These are phyloP conservation scores for Phenganax stokvisi DNA, from an alignment of 92 coral and sea anemone genomes.

Conservation along the genomic window DNA sequence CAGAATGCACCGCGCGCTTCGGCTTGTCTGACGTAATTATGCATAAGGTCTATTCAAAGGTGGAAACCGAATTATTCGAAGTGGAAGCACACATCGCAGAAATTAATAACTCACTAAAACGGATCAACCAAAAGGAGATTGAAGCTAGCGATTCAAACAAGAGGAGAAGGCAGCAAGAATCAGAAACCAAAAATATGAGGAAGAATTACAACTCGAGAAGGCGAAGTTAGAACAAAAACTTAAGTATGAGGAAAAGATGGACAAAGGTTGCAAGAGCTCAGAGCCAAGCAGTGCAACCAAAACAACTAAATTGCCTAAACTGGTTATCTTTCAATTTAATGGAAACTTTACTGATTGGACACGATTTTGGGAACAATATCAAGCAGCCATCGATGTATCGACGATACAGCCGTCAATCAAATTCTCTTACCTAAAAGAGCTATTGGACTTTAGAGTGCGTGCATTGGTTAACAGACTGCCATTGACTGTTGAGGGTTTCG, in stretches of 20 bases:
- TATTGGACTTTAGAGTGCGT: too few species aligned
- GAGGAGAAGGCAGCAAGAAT: not conserved
- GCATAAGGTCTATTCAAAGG: too few species aligned
- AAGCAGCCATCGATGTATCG: not conserved
- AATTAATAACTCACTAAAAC: too few species aligned
- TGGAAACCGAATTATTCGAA: too few species aligned
- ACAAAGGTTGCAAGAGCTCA: not conserved
- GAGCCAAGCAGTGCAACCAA: not conserved
- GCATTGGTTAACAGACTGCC: not conserved
- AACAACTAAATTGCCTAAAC: not conserved
- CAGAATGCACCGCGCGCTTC: too few species aligned
- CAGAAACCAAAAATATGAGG: not conserved
- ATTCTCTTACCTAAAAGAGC: too few species aligned
- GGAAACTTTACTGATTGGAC: not conserved
- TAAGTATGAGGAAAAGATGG: not conserved
- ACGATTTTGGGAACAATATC: not conserved
- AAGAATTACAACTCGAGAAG: not conserved
- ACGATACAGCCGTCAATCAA: too few species aligned
- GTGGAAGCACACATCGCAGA: too few species aligned
- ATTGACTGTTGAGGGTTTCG: conserved; percentile 10
- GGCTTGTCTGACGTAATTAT: too few species aligned
- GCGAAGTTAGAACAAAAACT: not conserved
- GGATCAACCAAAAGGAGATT: conserved; percentile 1
- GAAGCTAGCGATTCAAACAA: not conserved
- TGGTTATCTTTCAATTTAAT: not conserved